phyloP scores from a whole-genome alignment of 2,797 vertebrate species.

The Triplophysa yarkandensis region DNA sequence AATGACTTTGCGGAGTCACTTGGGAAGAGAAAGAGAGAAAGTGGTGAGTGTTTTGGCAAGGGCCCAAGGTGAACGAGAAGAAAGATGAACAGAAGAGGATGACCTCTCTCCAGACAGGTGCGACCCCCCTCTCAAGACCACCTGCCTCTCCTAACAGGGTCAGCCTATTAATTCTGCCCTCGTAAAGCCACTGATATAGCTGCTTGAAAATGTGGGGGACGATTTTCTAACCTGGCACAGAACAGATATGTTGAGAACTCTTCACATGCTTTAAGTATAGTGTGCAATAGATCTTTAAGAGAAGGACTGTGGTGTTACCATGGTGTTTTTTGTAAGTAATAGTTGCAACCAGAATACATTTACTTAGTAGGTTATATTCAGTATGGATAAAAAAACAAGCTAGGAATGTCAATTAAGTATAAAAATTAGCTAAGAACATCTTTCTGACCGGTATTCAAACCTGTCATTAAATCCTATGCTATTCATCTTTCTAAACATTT shows the following conservation, averaged over 20 bases:
- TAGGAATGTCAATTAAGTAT: too few relatives aligned
- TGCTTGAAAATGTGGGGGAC: constrained; percentile 20
- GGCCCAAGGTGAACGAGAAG: constrained; percentile 53
- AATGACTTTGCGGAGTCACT: constrained; percentile 66
- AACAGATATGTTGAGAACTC: not conserved
- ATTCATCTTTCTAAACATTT: not conserved
- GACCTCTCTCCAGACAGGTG: constrained; percentile 68
- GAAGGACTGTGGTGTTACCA: not conserved
- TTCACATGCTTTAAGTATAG: constrained; percentile 5
- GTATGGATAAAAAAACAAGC: too few relatives aligned
- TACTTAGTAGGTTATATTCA: too few relatives aligned
- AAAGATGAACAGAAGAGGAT: constrained; percentile 55
- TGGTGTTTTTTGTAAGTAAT: not conserved
- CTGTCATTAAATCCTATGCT: not conserved
- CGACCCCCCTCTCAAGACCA: constrained; percentile 67
- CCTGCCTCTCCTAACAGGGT: constrained; percentile 73
- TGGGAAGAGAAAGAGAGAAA: constrained; percentile 58
- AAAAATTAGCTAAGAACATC: not conserved
- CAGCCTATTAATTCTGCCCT: constrained; percentile 74
- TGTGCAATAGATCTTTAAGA: constrained; percentile 2
- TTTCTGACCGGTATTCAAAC: not conserved
- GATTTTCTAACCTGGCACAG: constrained; percentile 44
- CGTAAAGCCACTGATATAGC: constrained; percentile 61
- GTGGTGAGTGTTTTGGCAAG: constrained; percentile 39
- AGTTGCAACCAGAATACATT: too few relatives aligned